Conservation (phyloP, 2,113 vertebrate genomes). For the Pygathrix nemaeus region DNA sequence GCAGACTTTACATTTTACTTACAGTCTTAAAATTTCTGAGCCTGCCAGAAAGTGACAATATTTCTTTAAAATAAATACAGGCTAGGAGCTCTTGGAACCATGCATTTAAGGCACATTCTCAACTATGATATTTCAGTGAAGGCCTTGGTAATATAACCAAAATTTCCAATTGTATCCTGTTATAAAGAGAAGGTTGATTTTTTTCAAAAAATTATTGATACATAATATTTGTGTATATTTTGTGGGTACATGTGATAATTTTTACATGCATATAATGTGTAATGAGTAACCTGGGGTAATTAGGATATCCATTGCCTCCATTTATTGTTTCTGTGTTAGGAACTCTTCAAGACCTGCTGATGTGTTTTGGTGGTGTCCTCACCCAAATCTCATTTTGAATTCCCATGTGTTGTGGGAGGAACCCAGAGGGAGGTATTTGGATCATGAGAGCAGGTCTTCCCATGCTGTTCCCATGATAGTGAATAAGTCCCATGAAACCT, state of each 20-base stretch:
- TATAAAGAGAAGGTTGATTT: not conserved
- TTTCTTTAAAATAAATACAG: not conserved
- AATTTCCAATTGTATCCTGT: not conserved
- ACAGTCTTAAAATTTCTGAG: too few species aligned
- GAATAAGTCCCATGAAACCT: too few species aligned
- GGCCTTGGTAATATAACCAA: not conserved
- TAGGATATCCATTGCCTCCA: not conserved
- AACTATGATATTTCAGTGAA: not conserved
- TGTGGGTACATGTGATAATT: not conserved
- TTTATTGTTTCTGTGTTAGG: not conserved
- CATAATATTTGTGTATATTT: not conserved
- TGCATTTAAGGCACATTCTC: not conserved
- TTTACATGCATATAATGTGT: not conserved
- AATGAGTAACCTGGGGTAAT: not conserved
- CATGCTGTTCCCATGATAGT: too few species aligned
- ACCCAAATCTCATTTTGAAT: too few species aligned
- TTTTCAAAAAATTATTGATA: not conserved
- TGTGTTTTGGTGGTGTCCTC: too few species aligned
- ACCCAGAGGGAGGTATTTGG: too few species aligned
- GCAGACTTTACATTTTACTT: too few species aligned
- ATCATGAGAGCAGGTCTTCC: too few species aligned
- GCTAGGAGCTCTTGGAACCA: not conserved
- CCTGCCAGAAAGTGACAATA: too few species aligned
- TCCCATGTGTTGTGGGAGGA: too few species aligned
- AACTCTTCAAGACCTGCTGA: not conserved